Base-by-base conservation (phyloP, 2,888 invertebrate species). In the Malacosoma neustria region DNA sequence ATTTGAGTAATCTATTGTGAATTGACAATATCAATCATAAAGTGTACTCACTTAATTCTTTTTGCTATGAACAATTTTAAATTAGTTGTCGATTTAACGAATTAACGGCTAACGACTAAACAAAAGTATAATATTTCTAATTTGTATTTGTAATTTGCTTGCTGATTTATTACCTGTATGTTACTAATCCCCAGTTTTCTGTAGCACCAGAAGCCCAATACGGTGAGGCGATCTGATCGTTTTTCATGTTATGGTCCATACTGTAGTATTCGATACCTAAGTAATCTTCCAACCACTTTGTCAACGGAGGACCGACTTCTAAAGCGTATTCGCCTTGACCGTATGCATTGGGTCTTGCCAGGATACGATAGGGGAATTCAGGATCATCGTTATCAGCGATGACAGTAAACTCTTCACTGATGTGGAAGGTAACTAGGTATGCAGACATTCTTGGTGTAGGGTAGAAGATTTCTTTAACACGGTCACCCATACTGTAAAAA, bases 391-490 rank as follows among this genome's bases (percentile, higher is more conserved):
- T 74, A 5, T 76, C 66, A 9, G 84, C 82, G 11, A 85, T 74
- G 0, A 72, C 71, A 1, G 43, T 54, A 30, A 82, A 85, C 14
- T 75, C 72, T 42, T 81, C 80, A 36, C 82, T 82, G 9, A 85
- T 74, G 36, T 85, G 85, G 59, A 96, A 90, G 0, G 95, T 95
- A 1, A 96, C 88, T 30, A 96, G 73, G 58, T 97, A 97, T 0
- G 95, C 93, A 2, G 94, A 92, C 93, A 96, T 95, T 42, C 76
- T 72, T 0, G 91, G 90, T 0, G 91, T 90, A n/a, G 79, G 72
- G 30, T 79, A 46, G 56, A 90, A 91, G 1, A 68, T 57, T 49
- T 86, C 85, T 39, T 53, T 68, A 0, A 66, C 52, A 1, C 75
- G 73, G 34, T 72, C 61, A 1, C 64, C 71, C 3, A 44, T 41